Evolutionary conservation across 2,888 invertebrate genomes (phyloP), one percentile per base, ranked within the genome.

Genomic region (Morpho helenor): DNA sequence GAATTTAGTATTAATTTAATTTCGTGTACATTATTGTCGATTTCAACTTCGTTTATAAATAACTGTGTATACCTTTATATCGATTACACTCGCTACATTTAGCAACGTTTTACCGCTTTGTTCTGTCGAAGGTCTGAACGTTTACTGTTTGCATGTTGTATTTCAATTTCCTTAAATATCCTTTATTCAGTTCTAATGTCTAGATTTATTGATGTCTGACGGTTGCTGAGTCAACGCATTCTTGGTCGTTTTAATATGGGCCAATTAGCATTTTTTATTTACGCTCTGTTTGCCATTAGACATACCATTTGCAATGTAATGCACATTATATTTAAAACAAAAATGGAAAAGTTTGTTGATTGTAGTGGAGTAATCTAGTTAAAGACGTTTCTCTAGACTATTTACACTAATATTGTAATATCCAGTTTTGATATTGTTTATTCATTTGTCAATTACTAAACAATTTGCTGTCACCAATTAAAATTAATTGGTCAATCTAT

Each of bases 191-290:
- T 42, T 40, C 10, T 40, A 39, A 8, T 39, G 4, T 8, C 7
- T 49, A 42, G 46, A 16, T 8, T 54, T 42, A 47, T 54, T 45
- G 48, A 54, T 59, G 41, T 50, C 10, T 54, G 50, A 7, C 46
- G 45, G 52, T 59, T 46, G 8, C 45, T 55, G 49, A 60, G 49
- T 65, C 61, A 55, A 39, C 56, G 44, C 49, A 49, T 61, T 50
- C 54, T 49, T 63, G 63, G 59, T 61, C 68, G 70, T 68, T 64
- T 44, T 56, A 66, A 56, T 61, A 60, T 64, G 60, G 54, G 68
- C 67, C 70, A 71, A 77, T 80, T 77, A 77, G 74, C 74, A 80
- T 77, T 80, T 31, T 68, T 69, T 68, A 66, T 73, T 70, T 71
- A 68, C 68, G 71, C 69, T 68, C 71, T 68, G 59, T 72, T 74